Percentiles rank a stretch among this genome's conserved stretches.
Evolutionary conservation across 2,113 vertebrate genomes (phyloP).

Genomic region (Abramis brama): DNA sequence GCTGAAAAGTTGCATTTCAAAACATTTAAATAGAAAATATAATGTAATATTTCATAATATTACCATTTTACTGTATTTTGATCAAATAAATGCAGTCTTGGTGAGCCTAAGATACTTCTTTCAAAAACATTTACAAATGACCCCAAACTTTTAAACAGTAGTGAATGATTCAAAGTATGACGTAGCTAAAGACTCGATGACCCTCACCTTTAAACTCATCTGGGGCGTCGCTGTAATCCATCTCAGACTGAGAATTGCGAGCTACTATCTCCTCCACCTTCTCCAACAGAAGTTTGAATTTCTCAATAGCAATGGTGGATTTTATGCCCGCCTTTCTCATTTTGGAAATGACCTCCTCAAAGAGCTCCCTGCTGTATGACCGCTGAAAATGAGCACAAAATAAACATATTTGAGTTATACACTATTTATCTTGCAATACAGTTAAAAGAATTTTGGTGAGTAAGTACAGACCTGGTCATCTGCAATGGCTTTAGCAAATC

Average conservation of each 20-base stretch:
- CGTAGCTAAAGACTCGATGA: not conserved
- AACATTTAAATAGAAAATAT: not conserved
- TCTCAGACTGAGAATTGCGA: constrained; percentile 94
- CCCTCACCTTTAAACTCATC: constrained; percentile 93
- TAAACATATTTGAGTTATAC: not conserved
- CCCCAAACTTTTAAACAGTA: not conserved
- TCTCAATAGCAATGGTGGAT: constrained; percentile 97
- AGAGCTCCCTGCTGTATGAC: constrained; percentile 96
- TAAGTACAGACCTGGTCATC: constrained; percentile 90
- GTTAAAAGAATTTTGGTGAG: not conserved
- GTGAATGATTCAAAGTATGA: not conserved
- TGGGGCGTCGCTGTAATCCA: constrained; percentile 96
- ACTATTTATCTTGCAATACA: not conserved
- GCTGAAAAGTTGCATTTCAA: not conserved
- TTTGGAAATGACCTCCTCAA: constrained; percentile 97
- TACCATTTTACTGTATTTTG: not conserved
- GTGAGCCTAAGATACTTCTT: not conserved
- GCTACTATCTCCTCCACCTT: constrained; percentile 97
- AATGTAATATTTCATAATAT: not conserved
- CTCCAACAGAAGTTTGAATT: constrained; percentile 95
- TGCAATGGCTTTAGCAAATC: constrained; percentile 97
- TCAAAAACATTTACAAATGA: not conserved
- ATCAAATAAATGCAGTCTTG: not conserved
- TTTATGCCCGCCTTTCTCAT: constrained; percentile 99
- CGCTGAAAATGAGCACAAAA: constrained; percentile 73